Percentiles rank a stretch among this genome's conserved stretches.
Evolutionary conservation across 2,797 vertebrate genomes (phyloP).

Genomic region (Chelidonichthys spinosus): DNA sequence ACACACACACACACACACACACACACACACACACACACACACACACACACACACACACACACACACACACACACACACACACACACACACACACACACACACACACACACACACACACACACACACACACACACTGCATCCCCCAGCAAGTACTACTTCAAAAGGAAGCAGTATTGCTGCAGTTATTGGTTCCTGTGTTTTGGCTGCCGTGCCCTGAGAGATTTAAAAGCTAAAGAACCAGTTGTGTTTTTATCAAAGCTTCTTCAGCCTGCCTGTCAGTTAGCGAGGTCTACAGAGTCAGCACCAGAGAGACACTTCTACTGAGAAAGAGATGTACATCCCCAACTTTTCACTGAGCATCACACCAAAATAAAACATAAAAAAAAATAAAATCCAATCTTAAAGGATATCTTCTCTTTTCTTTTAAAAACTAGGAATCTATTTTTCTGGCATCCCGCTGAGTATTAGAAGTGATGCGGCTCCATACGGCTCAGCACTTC

Average conservation of each 20-base stretch:
- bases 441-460: slow-evolving; percentile 25
- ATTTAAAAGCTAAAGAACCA: slow-evolving; percentile 72
- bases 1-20: slow-evolving; percentile 4
- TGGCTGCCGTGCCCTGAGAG: slow-evolving; percentile 68
- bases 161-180: slow-evolving; percentile 61
- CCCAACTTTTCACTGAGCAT: slow-evolving; percentile 36
- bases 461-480: slow-evolving; percentile 25
- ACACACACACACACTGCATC: slow-evolving; percentile 25
- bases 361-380: slow-evolving; percentile 49
- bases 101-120: not conserved
- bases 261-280: slow-evolving; percentile 63
- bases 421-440: slow-evolving; percentile 31
- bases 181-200: slow-evolving; percentile 77
- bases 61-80: not conserved
- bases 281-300: slow-evolving; percentile 60
- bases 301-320: slow-evolving; percentile 50
- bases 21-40: not conserved
- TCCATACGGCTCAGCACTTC: slow-evolving; percentile 9
- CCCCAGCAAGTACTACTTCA: slow-evolving; percentile 63
- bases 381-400: slow-evolving; percentile 18
- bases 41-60: not conserved
- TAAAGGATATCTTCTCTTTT: slow-evolving; percentile 26
- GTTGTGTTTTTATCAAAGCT: slow-evolving; percentile 77
- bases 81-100: slow-evolving; percentile 4
- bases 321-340: slow-evolving; percentile 47